Evolutionary conservation across 2,888 invertebrate species (phyloP), one percentile per base, ranked within the genome.

Genomic region (Chorisops tibialis): DNA sequence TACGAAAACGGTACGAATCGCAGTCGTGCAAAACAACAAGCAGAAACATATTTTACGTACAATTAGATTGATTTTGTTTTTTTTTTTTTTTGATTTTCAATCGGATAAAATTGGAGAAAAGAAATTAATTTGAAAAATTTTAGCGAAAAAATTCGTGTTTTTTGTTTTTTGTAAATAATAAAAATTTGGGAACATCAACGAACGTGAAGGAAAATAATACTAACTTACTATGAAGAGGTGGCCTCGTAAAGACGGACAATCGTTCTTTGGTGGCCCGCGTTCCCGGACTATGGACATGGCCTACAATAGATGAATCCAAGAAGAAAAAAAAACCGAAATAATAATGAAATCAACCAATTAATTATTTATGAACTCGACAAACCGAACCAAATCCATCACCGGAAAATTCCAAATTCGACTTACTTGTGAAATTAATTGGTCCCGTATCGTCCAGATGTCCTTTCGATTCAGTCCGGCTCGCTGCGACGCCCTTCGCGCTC

Each of bases 191-290:
- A n/a, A 18, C 30, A 18, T 43, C 14, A 30, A 56, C 41, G 7
- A 58, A 22, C 58, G 37, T 54, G 9, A 47, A 30, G 5, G 1
- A 75, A 76, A 75, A 71, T 77, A 80, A 81, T 82, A 82, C 82
- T 82, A 81, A 82, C 81, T 82, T 82, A 82, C 81, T 82, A 79
- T 81, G 82, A 78, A 81, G 82, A 71, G 77, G 72, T 64, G 80
- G 79, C 74, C 80, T 79, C 69, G 80, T 79, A 66, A 81, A 80
- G 56, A 80, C 76, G 68, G 80, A 79, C 67, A 80, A 73, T 67
- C 79, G 78, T 66, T 81, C 81, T 69, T 80, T 80, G 66, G 75
- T 78, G 47, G 72, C 70, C 41, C 77, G 73, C 61, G 73, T 72
- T 1, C 69, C 68, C 2, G 78, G 77, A 64, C 80, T 79, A 64